These are phyloP conservation scores for Misgurnus mizolepis DNA, from an alignment of 2,113 vertebrate species.

Conservation along the genomic window DNA sequence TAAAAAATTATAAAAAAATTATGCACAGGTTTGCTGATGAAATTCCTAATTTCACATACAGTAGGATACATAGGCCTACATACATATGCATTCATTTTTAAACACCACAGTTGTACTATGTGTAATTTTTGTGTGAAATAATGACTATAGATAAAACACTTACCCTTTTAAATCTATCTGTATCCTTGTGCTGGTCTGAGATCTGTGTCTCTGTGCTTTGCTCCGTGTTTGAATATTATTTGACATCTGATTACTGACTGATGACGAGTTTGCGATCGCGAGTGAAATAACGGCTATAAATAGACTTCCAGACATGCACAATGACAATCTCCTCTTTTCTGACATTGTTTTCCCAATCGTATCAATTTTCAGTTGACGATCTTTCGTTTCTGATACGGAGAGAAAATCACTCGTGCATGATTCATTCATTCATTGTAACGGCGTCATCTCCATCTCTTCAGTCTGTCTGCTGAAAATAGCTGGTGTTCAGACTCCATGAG, in stretches of 20 bases:
- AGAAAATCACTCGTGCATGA: background rate
- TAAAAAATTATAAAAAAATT: no score
- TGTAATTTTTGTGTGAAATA: no score
- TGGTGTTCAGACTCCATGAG: background rate
- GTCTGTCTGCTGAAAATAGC: background rate
- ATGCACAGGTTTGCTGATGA: background rate
- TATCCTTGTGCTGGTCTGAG: background rate
- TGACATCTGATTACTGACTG: background rate
- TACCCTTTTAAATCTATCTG: conserved; percentile 41
- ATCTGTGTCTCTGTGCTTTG: conserved; percentile 6
- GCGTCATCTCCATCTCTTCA: background rate
- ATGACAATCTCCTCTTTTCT: conserved; percentile 8
- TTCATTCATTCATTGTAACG: background rate
- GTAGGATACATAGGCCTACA: no score
- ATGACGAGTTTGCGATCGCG: conserved; percentile 9
- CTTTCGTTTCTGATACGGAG: background rate
- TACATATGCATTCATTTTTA: background rate
- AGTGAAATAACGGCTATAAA: conserved; percentile 5
- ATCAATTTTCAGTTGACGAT: background rate
- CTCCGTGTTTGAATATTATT: conserved; percentile 7
- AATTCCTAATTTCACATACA: background rate
- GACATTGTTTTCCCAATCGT: conserved; percentile 22
- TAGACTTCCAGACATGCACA: conserved; percentile 23
- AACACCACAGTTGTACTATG: no score
- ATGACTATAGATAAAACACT: background rate